Conservation (phyloP, 2,888 invertebrate species). For the Phytoseiulus persimilis region DNA sequence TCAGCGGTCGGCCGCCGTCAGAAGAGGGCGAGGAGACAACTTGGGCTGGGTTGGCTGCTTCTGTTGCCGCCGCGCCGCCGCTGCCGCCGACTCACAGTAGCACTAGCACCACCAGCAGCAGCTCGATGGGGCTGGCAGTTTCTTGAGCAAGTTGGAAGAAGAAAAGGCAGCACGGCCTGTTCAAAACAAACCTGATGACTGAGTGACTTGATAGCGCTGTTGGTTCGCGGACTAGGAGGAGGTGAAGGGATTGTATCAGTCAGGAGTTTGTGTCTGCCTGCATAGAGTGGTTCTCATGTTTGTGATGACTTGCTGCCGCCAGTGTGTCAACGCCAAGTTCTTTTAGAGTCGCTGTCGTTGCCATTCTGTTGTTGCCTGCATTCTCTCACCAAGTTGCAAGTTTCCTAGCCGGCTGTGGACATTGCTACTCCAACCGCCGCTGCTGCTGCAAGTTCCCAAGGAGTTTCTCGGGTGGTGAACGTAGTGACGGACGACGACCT, state of each 20-base stretch:
- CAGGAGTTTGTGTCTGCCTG: background rate
- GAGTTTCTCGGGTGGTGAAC: background rate
- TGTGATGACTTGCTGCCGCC: background rate
- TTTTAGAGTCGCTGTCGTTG: background rate
- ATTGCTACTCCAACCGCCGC: background rate
- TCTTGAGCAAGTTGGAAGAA: background rate
- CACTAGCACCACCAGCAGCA: background rate
- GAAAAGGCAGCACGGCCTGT: background rate
- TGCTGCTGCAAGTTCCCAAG: background rate
- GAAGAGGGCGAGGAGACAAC: background rate
- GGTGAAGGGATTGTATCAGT: background rate
- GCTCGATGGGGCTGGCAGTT: background rate
- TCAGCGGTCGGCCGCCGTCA: conserved; percentile 39
- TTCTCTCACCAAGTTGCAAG: background rate
- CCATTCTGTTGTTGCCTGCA: background rate
- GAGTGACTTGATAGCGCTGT: background rate
- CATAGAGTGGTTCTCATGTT: background rate
- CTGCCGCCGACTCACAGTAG: background rate
- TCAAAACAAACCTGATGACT: background rate
- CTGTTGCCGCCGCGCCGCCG: background rate
- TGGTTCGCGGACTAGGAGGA: background rate
- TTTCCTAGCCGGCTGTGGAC: background rate
- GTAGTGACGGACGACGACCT: background rate
- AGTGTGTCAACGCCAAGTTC: background rate
- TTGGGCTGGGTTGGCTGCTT: background rate